Evolutionary conservation across 2,797 vertebrate genomes (phyloP), one percentile per base, ranked within the genome.

Genomic region (Odontamblyopus lacepedii): DNA sequence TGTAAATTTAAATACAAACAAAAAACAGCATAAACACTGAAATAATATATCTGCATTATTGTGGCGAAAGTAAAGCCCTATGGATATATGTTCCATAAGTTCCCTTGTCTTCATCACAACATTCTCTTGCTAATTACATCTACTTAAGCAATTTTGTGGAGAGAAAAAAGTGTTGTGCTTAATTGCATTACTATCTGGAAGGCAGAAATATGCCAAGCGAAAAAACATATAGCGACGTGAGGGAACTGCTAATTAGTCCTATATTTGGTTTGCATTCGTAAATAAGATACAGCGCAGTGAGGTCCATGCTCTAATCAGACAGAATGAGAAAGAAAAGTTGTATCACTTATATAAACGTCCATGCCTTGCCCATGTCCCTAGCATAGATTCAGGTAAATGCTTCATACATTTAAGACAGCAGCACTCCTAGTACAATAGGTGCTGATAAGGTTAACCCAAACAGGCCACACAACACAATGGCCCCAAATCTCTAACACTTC

Each of bases 101-200:
- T 90, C 75, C 85, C 70, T 85, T 89, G 76, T 80, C 77, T 83
- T 92, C 89, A 88, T 91, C 89, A 92, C 88, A 89, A 85, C 85
- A 88, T 87, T 88, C 83, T 72, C 83, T 86, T 82, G 78, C 88
- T 93, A 93, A 93, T 93, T 93, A 92, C 88, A 92, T 90, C 91
- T 89, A 90, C 89, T 93, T 91, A 89, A 91, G 91, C 87, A 90
- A 93, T 93, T 94, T 93, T 89, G 85, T 80, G 8, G 60, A 27
- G 72, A 65, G 70, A 74, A 80, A 81, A 89, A 79, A 85, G 64
- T 82, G 85, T 88, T 90, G 85, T 84, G 85, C 84, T 91, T 94
- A 94, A 95, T 95, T 95, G 92, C 94, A 92, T 94, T 93, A 93
- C 91, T 94, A 93, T 94, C 93, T 93, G 90, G 82, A 91, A 92